Base-by-base conservation (phyloP, 1,140 invertebrate species). In the Theocolax elegans region DNA sequence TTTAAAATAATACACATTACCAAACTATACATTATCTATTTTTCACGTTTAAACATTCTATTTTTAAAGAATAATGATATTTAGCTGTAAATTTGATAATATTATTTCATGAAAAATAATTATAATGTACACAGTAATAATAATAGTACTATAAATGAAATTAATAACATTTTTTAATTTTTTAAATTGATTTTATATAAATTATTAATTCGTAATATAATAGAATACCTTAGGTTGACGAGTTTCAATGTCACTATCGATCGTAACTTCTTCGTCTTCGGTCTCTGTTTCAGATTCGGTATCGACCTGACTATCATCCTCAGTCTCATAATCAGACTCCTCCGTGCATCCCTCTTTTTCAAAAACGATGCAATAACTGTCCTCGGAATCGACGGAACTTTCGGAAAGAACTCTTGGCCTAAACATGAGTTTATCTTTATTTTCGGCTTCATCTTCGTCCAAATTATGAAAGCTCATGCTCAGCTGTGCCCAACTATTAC, bases 311-410 rank as follows among this genome's bases (percentile, higher is more conserved):
- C 48, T 49, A 1, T 65, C 59, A 44, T 53, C 56, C 21, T 69
- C 53, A 19, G 71, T 73, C 13, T 77, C 73, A 53, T 64, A 58
- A 19, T 72, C 69, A 25, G 71, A 69, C 9, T 75, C 73, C 2
- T 74, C 69, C 15, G 23, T 53, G 29, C 67, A 65, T 15, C 75
- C 68, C 4, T 74, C 76, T 17, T 64, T 66, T 48, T 81, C 77
- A 73, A 85, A 85, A 31, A 85, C 76, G 60, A 87, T 81, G 23
- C 69, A 78, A 12, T 77, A 84, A 65, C 82, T 85, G 58, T 85
- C 82, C 29, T 85, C 83, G n/a, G 81, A 86, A 53, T 85, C 82
- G 6, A 79, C 72, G 1, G 85, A 85, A 67, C 76, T 81, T 56
- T 84, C 81, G 7, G 85, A 86, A 8, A 75, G 13, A 6, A 72